Base-by-base conservation (phyloP, 2,888 invertebrate species). In the Clivina fossor region DNA sequence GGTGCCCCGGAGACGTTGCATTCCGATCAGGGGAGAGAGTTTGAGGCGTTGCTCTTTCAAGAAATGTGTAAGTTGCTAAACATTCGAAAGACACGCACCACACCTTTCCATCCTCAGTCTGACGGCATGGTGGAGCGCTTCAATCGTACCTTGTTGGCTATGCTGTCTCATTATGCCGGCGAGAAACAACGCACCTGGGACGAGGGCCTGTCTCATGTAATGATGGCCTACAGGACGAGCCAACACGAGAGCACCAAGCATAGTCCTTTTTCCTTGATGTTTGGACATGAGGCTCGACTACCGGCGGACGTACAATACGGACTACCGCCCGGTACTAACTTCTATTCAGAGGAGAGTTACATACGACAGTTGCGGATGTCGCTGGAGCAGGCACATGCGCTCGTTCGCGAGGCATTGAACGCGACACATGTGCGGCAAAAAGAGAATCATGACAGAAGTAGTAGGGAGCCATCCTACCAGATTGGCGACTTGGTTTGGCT, bases 11-110 rank as follows among this genome's bases (percentile, higher is more conserved):
- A 35, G 9, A 41, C 32, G 5, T 11, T 61, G 0, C 55, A 62
- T 44, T 56, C 62, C 0, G 64, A 65, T 37, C 59, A 64, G 48
- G 63, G 63, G 4, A 37, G 56, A 13, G 61, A 63, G 44, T 66
- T 63, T 24, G 60, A 65, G 37, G 62, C 62, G 2, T 33, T 55
- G 4, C 19, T 66, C 4, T 58, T 61, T 18, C 35, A 57, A 30
- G 58, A 62, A 15, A 20, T 57, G 35, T 24, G 49, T 2, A 15
- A 57, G n/a, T 20, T 57, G 7, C 15, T 61, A 41, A 57, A 61
- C 3, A 58, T 60, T 1, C 22, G 26, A 1, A 62, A 63, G 24
- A 62, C 60, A n/a, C 48, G 63, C 18, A 61, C 63, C 2, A 61
- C 59, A 5, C 54, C 65, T 2, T 40, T 62, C n/a, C 61, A 56